Conservation (phyloP, 1,140 invertebrate species). For the Vollenhovia emeryi region DNA sequence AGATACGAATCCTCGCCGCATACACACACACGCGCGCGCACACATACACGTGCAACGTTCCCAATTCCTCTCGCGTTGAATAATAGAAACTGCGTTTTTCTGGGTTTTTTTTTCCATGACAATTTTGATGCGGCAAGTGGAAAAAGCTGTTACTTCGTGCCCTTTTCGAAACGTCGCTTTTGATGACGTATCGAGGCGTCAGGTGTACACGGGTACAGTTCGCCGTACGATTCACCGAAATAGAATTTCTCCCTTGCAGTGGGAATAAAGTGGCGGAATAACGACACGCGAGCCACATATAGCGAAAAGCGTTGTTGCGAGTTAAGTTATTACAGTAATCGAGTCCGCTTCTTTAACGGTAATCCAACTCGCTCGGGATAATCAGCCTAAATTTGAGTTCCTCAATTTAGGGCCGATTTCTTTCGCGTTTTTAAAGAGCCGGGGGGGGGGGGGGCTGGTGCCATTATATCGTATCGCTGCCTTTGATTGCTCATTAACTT, state of each 20-base stretch:
- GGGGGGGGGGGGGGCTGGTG: no score
- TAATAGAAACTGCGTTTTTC: not conserved
- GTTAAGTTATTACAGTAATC: slow-evolving; percentile 8
- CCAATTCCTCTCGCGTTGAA: not conserved
- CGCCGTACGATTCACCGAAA: not conserved
- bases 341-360: not conserved
- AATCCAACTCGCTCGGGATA: not conserved
- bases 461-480: not conserved
- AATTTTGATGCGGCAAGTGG: not conserved
- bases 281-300: slow-evolving; percentile 12
- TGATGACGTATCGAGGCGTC: not conserved
- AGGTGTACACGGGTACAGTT: not conserved
- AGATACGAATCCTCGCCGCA: not conserved
- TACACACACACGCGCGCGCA: not conserved
- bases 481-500: slow-evolving; percentile 5
- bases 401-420: not conserved
- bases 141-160: not conserved
- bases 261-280: not conserved
- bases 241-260: not conserved
- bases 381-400: slow-evolving; percentile 6
- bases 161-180: not conserved
- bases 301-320: not conserved
- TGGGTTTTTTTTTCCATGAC: not conserved
- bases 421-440: not conserved
- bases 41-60: not conserved